Conservation (phyloP, 2,888 invertebrate species). For the Himalopsyche tibetana region DNA sequence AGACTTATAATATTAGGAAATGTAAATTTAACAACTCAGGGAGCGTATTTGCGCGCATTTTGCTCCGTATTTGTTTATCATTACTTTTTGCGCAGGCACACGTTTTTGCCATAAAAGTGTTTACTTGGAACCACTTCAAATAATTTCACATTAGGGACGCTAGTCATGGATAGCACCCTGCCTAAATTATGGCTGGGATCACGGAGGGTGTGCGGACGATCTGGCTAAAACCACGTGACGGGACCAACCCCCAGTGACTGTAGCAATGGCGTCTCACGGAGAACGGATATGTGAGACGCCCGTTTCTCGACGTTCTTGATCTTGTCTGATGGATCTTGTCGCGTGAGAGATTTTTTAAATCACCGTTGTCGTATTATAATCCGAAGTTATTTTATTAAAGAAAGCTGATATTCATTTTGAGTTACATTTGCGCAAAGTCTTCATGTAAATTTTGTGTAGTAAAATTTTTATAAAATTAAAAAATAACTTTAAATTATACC, state of each 20-base stretch:
- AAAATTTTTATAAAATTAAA: too few relatives aligned
- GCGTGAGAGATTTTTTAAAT: conserved; percentile 26
- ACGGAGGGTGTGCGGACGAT: conserved; percentile 37
- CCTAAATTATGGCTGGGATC: conserved; percentile 61
- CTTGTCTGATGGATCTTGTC: conserved; percentile 1
- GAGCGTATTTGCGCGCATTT: conserved; percentile 35
- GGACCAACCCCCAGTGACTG: conserved; percentile 11
- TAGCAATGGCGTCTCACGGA: background rate
- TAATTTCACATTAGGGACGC: conserved; percentile 65
- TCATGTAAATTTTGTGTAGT: too few relatives aligned
- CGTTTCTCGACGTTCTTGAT: background rate
- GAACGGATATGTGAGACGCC: conserved; percentile 3
- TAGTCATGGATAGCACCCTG: conserved; percentile 58
- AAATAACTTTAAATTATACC: too few relatives aligned
- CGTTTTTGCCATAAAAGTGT: conserved; percentile 64
- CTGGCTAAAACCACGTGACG: conserved; percentile 34
- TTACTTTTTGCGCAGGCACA: conserved; percentile 57
- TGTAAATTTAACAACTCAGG: conserved; percentile 27
- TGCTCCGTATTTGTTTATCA: conserved; percentile 62
- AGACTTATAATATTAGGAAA: background rate
- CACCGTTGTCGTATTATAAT: conserved; percentile 1
- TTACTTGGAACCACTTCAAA: conserved; percentile 65
- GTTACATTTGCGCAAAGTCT: background rate
- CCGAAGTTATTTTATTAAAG: background rate
- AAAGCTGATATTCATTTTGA: background rate